Percentiles rank a stretch among this genome's conserved stretches.
These are phyloP conservation scores for Melieria picta DNA, from an alignment of 2,888 invertebrate species.

Conservation along the genomic window DNA sequence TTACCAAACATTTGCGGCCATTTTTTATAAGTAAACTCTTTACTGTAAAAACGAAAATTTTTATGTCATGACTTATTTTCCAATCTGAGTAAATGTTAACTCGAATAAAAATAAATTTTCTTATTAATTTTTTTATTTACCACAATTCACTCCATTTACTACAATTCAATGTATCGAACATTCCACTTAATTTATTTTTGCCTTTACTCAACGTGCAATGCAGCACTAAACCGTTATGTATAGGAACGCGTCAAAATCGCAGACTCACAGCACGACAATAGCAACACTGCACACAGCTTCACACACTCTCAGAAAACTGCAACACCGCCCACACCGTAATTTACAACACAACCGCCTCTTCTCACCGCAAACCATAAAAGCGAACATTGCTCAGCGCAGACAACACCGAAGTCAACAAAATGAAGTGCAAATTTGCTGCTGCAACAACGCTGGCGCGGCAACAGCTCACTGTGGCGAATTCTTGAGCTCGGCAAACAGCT, in stretches of 20 bases:
- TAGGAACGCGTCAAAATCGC: background rate
- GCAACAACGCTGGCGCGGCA: background rate
- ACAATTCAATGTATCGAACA: no score
- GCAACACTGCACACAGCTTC: background rate
- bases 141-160: no score
- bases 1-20: no score
- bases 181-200: no score
- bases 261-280: background rate
- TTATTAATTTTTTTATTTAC: no score
- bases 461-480: slow-evolving; percentile 25
- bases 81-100: no score
- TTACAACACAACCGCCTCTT: background rate
- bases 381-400: background rate
- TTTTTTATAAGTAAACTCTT: no score
- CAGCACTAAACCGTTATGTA: no score
- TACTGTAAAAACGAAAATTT: no score
- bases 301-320: background rate
- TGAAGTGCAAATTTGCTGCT: slow-evolving; percentile 39
- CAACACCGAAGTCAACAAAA: slow-evolving; percentile 26
- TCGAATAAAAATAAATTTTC: no score
- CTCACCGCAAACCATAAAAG: background rate
- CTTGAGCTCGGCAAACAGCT: background rate
- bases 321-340: background rate
- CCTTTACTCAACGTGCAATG: no score
- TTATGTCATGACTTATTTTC: no score